A percentile compares a stretch with the other conserved stretches of the same genome.
These are phyloP conservation scores for Phylloscopus trochilus DNA, from an alignment of 2,113 vertebrate species.

Conservation along the genomic window DNA sequence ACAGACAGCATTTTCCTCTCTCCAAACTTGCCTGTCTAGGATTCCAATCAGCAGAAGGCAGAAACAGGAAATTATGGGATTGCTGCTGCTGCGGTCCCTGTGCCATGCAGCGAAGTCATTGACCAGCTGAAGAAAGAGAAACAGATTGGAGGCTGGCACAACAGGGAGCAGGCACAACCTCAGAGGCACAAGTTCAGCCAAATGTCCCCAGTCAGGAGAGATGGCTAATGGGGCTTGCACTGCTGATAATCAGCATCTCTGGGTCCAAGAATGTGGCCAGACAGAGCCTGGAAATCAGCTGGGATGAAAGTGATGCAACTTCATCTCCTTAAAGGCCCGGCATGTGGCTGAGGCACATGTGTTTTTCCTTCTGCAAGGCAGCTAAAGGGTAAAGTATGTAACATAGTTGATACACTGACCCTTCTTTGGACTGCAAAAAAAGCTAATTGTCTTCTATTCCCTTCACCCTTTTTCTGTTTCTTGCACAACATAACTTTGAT, in stretches of 20 bases:
- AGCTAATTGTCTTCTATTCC: background rate
- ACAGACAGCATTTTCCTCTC: background rate
- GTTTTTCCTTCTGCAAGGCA: background rate
- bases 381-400: background rate
- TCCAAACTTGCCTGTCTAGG: background rate
- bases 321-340: background rate
- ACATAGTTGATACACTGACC: background rate
- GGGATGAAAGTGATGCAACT: background rate
- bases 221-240: background rate
- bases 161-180: background rate
- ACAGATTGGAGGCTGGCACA: rapidly evolving
- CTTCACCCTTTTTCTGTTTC: background rate
- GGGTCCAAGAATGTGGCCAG: rapidly evolving
- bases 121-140: background rate
- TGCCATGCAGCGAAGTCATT: background rate
- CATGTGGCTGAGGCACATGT: background rate
- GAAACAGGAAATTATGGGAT: background rate
- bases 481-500: background rate
- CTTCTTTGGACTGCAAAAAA: background rate
- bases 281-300: background rate
- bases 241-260: background rate
- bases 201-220: rapidly evolving
- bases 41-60: background rate
- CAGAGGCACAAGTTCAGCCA: background rate
- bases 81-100: rapidly evolving